Base-by-base conservation (phyloP, 2,888 invertebrate genomes). In the Autographa gamma region DNA sequence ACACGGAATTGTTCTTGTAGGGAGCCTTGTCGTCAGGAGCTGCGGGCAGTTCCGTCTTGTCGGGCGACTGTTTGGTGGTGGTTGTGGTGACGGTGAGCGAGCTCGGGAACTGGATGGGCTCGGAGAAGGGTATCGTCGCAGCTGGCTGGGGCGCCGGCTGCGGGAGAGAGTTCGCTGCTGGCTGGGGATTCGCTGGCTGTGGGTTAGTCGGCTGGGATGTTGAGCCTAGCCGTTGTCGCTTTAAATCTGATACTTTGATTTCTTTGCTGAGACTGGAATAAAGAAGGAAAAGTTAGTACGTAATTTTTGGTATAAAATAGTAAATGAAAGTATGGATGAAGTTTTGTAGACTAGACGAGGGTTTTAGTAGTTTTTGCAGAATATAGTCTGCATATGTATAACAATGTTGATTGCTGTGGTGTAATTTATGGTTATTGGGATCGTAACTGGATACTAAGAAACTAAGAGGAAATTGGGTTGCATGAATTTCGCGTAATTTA, bases 191-290 rank as follows among this genome's bases (percentile, higher is more conserved):
- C 76, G 52, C 43, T 16, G 43, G 43, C 43, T 16, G 48, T 7
- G n/a, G 48, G 48, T 48, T 48, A 16, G n/a, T 8, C 0, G 87
- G 81, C 32, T 89, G 89, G 0, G 92, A 86, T 0, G 85, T 48
- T 0, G 93, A 92, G 31, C 88, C 86, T 0, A 89, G 77, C 0
- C 94, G 87, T 34, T 88, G 94, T 1, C 93, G 88, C 73, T 94
- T 94, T 69, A 91, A 73, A 14, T 94, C 93, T 1, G 91, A 79
- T 11, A 87, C 88, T 82, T 95, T 93, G 52, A 93, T 78, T 73
- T 94, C 93, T 85, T 95, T 95, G 82, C 85, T 93, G 25, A 95
- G 85, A 73, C 96, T 96, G 95, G 31, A 95, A 94, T 66, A 18
- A 74, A 18, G 62, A 60, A 25, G 25, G 3, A 25, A 25, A 25